These are phyloP conservation scores for Sigmodon hispidus DNA, from an alignment of 2,113 vertebrate species.

Conservation along the genomic window DNA sequence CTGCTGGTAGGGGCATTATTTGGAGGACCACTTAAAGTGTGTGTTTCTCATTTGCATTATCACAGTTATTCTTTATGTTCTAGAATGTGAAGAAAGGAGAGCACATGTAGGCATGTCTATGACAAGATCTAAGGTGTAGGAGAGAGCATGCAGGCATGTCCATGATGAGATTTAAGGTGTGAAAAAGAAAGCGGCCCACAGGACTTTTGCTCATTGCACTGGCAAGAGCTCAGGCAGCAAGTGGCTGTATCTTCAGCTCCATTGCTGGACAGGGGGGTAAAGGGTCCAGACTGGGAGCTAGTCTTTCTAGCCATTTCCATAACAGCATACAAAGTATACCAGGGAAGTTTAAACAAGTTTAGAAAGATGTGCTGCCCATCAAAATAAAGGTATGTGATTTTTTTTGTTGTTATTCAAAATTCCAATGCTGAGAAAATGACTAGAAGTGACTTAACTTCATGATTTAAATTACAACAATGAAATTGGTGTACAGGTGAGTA, in stretches of 20 bases:
- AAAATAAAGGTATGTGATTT: background rate
- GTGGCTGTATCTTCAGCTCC: background rate
- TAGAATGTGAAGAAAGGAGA: background rate
- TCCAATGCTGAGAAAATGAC: background rate
- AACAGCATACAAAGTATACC: background rate
- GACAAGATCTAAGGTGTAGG: background rate
- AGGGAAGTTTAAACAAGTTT: conserved; percentile 21
- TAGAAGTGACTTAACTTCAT: conserved; percentile 22
- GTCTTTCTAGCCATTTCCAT: background rate
- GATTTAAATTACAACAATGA: conserved; percentile 41
- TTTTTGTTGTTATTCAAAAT: conserved; percentile 50
- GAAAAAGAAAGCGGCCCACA: background rate
- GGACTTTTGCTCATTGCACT: background rate
- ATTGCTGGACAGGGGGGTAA: background rate
- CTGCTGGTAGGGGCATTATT: background rate
- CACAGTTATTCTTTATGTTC: background rate
- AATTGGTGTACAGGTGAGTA: background rate
- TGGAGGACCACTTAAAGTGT: background rate
- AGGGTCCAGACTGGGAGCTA: background rate
- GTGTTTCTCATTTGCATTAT: background rate
- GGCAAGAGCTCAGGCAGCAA: background rate
- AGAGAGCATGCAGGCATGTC: background rate
- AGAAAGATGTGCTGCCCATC: background rate
- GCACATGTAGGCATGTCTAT: background rate
- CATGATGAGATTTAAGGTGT: background rate